Conservation (phyloP, 1,140 invertebrate genomes). For the Lasaia peninsularis region DNA sequence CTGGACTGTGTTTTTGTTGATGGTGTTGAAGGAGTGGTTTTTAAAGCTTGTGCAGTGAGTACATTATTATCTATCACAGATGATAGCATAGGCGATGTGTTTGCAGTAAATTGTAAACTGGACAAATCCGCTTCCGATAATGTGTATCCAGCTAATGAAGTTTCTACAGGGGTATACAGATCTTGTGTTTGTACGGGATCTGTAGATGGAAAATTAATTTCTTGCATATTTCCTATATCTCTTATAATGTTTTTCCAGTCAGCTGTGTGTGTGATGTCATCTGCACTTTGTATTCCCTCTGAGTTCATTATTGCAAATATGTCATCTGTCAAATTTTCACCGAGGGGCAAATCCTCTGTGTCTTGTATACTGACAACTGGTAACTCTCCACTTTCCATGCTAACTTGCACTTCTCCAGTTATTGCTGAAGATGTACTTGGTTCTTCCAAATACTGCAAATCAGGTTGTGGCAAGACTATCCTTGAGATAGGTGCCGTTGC, state of each 20-base stretch:
- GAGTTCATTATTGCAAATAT: conserved; percentile 74
- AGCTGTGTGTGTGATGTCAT: conserved; percentile 62
- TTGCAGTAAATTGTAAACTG: conserved; percentile 53
- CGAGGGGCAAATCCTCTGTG: conserved; percentile 62
- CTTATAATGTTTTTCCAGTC: conserved; percentile 74
- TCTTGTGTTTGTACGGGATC: conserved; percentile 50
- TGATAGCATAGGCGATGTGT: conserved; percentile 46
- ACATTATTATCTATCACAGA: conserved; percentile 47
- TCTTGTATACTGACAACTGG: conserved; percentile 74
- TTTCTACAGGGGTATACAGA: conserved; percentile 48
- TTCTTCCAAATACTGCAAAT: conserved; percentile 68
- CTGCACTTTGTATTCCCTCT: conserved; percentile 69
- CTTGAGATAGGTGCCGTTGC: conserved; percentile 54
- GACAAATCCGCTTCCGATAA: conserved; percentile 54
- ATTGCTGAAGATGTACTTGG: conserved; percentile 53
- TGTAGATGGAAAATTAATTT: conserved; percentile 61
- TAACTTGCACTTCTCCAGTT: conserved; percentile 61
- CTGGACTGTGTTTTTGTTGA: conserved; percentile 58
- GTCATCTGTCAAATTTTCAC: conserved; percentile 69
- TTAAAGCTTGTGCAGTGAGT: conserved; percentile 49
- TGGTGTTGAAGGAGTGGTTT: conserved; percentile 44
- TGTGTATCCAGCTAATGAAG: conserved; percentile 45
- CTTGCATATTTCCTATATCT: conserved; percentile 67
- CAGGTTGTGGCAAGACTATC: conserved; percentile 58
- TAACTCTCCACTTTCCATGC: conserved; percentile 64